These are phyloP conservation scores for Pachypeltis micranthus DNA, from an alignment of 1,140 invertebrate species.

Conservation along the genomic window DNA sequence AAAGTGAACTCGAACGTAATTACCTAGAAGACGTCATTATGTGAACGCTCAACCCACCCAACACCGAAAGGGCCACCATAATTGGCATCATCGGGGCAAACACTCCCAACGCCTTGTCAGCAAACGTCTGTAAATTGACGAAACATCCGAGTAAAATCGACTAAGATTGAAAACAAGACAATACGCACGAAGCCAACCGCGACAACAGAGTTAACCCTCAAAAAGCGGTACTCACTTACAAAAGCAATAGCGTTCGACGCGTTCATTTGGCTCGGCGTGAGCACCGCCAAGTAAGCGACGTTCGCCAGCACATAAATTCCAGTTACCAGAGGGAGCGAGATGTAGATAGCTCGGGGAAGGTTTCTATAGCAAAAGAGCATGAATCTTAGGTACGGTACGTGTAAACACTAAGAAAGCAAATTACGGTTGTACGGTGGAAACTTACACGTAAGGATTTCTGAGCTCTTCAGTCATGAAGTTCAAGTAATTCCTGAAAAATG, in stretches of 20 bases:
- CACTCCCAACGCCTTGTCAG: constrained; percentile 55
- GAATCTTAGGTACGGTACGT: background rate
- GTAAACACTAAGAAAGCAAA: background rate
- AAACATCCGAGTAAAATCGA: no score
- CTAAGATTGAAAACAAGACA: no score
- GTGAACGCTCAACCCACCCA: constrained; percentile 76
- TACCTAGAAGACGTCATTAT: constrained; percentile 70
- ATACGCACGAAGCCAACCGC: no score
- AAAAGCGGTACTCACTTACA: constrained; percentile 50
- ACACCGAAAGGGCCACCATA: constrained; percentile 72
- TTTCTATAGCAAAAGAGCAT: constrained; percentile 49
- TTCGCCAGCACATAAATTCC: constrained; percentile 86
- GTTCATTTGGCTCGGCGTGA: constrained; percentile 69
- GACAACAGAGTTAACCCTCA: background rate
- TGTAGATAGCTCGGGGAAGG: constrained; percentile 84
- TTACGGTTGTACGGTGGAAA: no score
- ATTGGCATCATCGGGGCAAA: constrained; percentile 69
- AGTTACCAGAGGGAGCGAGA: constrained; percentile 84
- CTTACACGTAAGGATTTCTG: constrained; percentile 76
- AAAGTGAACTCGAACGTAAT: background rate
- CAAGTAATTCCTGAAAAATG: constrained; percentile 65
- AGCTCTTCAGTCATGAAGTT: constrained; percentile 97
- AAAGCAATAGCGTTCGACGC: constrained; percentile 87
- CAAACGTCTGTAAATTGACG: constrained; percentile 57
- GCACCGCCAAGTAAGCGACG: constrained; percentile 82